Percentiles rank a stretch among this genome's conserved stretches.
These are phyloP conservation scores for Planiliza haematocheilus DNA, from an alignment of 2,113 vertebrate species.

Conservation along the genomic window DNA sequence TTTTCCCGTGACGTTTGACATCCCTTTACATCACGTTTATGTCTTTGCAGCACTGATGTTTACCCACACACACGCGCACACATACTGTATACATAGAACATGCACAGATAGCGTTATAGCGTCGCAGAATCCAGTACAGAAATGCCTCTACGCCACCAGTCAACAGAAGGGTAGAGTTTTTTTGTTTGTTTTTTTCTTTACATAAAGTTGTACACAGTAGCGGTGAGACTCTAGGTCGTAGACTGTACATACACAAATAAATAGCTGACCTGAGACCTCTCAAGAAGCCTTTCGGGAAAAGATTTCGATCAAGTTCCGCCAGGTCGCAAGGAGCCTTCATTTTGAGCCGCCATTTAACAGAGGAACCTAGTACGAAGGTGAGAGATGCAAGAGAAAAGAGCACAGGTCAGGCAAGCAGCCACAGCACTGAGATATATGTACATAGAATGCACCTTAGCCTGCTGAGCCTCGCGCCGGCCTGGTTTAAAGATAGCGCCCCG, in stretches of 20 bases:
- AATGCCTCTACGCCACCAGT: slow-evolving; percentile 26
- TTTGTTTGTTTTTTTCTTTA: slow-evolving; percentile 4
- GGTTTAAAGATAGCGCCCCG: slow-evolving; percentile 16
- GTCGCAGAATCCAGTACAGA: slow-evolving; percentile 33
- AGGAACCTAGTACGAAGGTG: slow-evolving; percentile 1
- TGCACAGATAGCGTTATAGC: slow-evolving; percentile 6
- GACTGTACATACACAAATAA: slow-evolving; percentile 59
- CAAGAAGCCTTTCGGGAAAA: slow-evolving; percentile 54
- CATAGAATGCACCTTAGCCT: slow-evolving; percentile 54
- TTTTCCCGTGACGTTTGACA: slow-evolving; percentile 87
- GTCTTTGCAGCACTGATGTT: slow-evolving; percentile 63
- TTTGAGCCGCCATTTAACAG: slow-evolving; percentile 9
- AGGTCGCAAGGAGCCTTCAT: slow-evolving; percentile 3
- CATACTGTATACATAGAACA: slow-evolving; percentile 5
- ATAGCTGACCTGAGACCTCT: slow-evolving; percentile 60
- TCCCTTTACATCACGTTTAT: slow-evolving; percentile 72
- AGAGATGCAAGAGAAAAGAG: slow-evolving; percentile 16
- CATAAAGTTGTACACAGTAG: slow-evolving; percentile 51
- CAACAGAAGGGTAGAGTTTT: slow-evolving; percentile 50
- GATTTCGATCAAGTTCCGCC: slow-evolving; percentile 25
- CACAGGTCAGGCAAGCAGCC: slow-evolving; percentile 29
- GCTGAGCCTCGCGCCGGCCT: slow-evolving; percentile 24
- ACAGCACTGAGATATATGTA: slow-evolving; percentile 49
- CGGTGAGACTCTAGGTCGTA: slow-evolving; percentile 57
- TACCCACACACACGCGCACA: slow-evolving; percentile 36